A percentile compares a stretch with the other conserved stretches of the same genome.
Evolutionary conservation across 2,113 vertebrate genomes (phyloP).

Genomic region (Dasyurus viverrinus): DNA sequence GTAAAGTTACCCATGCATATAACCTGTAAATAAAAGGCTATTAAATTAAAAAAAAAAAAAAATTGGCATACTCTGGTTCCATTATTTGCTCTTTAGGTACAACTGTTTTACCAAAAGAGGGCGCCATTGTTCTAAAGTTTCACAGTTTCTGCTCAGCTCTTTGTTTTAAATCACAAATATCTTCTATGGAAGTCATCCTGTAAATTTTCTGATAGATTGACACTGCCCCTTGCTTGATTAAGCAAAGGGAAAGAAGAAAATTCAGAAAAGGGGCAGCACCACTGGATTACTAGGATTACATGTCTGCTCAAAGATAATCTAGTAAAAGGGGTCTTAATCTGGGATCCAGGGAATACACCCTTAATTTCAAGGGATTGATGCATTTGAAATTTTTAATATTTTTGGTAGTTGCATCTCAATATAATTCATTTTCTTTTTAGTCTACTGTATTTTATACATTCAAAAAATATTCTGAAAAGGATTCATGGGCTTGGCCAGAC

Average conservation of each 20-base stretch:
- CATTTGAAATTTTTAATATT: background rate
- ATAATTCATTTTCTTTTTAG: background rate
- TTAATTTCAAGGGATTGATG: background rate
- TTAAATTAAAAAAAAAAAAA: too few relatives aligned
- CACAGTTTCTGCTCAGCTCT: fast-evolving
- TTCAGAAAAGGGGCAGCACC: background rate
- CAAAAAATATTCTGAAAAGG: background rate
- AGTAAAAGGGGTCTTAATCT: background rate
- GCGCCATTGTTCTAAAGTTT: constrained; percentile 36
- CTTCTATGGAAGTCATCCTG: background rate
- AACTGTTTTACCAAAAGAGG: constrained; percentile 21
- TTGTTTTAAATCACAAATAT: background rate
- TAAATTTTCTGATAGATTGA: background rate
- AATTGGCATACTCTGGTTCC: background rate
- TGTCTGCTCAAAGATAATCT: background rate
- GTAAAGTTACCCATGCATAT: too few relatives aligned
- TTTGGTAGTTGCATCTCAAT: background rate
- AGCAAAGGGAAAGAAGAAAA: background rate
- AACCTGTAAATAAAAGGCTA: too few relatives aligned
- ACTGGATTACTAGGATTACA: background rate
- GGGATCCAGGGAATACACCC: background rate
- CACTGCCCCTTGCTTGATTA: background rate
- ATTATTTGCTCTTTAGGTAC: background rate
- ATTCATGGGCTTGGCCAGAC: background rate
- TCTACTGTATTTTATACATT: background rate